phyloP scores from a whole-genome alignment of 2,797 vertebrate genomes.

The Nothura maculosa region DNA sequence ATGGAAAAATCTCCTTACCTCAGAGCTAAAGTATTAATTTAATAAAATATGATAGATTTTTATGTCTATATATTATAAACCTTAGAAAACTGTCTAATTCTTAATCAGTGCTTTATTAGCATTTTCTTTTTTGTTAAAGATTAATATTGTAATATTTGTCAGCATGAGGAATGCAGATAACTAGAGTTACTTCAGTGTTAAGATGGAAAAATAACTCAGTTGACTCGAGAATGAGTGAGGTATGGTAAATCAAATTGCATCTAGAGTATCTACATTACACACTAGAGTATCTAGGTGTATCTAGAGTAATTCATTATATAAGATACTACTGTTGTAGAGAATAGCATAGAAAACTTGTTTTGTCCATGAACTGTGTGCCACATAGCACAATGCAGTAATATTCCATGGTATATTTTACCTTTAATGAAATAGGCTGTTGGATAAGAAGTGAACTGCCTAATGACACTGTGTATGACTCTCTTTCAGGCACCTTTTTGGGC shows the following conservation, averaged over 20 bases:
- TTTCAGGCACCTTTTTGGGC: conserved; percentile 92
- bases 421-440: background rate
- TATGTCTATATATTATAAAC: background rate
- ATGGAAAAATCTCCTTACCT: background rate
- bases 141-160: background rate
- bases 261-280: background rate
- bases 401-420: background rate
- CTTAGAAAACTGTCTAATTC: background rate
- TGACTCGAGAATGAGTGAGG: background rate
- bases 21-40: background rate
- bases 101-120: background rate
- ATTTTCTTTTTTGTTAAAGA: background rate
- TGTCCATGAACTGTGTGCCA: background rate
- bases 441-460: conserved; percentile 1
- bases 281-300: background rate
- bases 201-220: background rate
- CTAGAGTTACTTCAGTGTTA: background rate
- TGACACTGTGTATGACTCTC: conserved; percentile 20
- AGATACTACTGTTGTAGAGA: background rate
- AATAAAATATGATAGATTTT: background rate
- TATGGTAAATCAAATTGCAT: background rate
- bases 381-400: background rate
- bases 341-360: background rate
- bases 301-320: background rate
- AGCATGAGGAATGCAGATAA: background rate